phyloP scores from a whole-genome alignment of 2,888 invertebrate genomes.

The Himalopsyche japonica region DNA sequence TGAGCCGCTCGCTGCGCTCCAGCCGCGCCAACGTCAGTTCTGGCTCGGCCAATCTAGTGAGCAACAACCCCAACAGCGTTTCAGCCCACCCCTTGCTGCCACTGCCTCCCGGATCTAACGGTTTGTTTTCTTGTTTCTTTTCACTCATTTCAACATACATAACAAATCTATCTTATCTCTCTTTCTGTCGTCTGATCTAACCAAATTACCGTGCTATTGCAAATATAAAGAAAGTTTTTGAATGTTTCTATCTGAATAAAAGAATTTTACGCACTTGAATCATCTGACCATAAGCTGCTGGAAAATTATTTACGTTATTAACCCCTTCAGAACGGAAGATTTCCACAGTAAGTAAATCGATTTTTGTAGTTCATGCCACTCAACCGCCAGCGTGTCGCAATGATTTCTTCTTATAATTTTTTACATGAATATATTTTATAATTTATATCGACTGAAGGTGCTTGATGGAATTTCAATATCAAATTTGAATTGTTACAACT shows the following conservation, averaged over 20 bases:
- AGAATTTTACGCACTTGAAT: background rate
- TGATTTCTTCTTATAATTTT: too few species aligned
- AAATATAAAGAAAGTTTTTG: background rate
- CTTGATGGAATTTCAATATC: too few species aligned
- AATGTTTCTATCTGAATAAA: background rate
- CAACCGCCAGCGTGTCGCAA: too few species aligned
- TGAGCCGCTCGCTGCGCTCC: constrained; percentile 74
- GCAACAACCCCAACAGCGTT: constrained; percentile 74
- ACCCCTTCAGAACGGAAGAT: too few species aligned
- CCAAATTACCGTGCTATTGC: background rate
- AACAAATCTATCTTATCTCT: constrained; percentile 40
- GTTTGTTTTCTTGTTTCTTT: constrained; percentile 50
- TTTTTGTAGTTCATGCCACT: too few species aligned
- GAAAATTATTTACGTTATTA: too few species aligned
- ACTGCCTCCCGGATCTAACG: constrained; percentile 73
- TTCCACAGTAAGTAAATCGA: too few species aligned
- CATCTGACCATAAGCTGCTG: too few species aligned
- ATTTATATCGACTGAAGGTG: too few species aligned
- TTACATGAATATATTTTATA: too few species aligned
- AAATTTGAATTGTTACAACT: too few species aligned
- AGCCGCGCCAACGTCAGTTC: constrained; percentile 63
- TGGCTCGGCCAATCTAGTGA: constrained; percentile 49
- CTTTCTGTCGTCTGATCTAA: constrained; percentile 38
- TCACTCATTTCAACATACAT: constrained; percentile 5
- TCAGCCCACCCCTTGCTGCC: constrained; percentile 94